Percentiles rank a stretch among this genome's conserved stretches.
Conservation (phyloP, 2,888 invertebrate genomes). For the Choreutis nemorana region DNA sequence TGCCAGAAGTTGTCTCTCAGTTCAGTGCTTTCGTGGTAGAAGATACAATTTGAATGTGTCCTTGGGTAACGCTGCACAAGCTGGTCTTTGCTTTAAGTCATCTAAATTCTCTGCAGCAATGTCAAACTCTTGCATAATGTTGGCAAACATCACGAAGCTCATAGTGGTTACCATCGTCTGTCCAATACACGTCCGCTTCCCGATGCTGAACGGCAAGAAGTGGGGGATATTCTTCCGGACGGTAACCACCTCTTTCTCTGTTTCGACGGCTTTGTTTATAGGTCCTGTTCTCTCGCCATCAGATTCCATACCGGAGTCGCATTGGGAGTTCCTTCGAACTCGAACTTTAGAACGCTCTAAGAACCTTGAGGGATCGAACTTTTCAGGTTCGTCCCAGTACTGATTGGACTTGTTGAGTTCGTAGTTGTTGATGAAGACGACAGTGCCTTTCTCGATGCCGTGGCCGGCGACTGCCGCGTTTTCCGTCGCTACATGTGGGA, state of each 20-base stretch:
- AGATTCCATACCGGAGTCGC: slow-evolving; percentile 66
- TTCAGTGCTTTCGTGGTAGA: slow-evolving; percentile 54
- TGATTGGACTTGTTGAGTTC: slow-evolving; percentile 76
- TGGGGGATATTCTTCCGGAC: slow-evolving; percentile 70
- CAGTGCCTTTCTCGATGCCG: slow-evolving; percentile 77
- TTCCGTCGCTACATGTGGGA: slow-evolving; percentile 86
- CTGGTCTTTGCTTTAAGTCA: slow-evolving; percentile 67
- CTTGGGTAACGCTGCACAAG: slow-evolving; percentile 78
- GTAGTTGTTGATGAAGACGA: slow-evolving; percentile 86
- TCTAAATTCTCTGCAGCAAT: slow-evolving; percentile 62
- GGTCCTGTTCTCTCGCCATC: slow-evolving; percentile 40
- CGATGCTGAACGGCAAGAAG: slow-evolving; percentile 87
- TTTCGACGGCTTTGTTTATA: slow-evolving; percentile 22
- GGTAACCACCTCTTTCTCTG: slow-evolving; percentile 39
- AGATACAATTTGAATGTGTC: slow-evolving; percentile 73
- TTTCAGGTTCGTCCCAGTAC: slow-evolving; percentile 76
- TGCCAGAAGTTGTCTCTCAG: too few species aligned
- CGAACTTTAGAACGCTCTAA: slow-evolving; percentile 53
- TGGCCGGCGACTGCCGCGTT: slow-evolving; percentile 77
- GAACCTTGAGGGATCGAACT: slow-evolving; percentile 81
- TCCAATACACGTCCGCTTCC: slow-evolving; percentile 87
- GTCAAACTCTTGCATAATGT: slow-evolving; percentile 75
- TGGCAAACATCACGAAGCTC: slow-evolving; percentile 76
- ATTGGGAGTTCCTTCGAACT: slow-evolving; percentile 46
- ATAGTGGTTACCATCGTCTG: slow-evolving; percentile 81